These are phyloP conservation scores for Cantharis lateralis DNA, from an alignment of 2,888 invertebrate genomes.

Conservation along the genomic window DNA sequence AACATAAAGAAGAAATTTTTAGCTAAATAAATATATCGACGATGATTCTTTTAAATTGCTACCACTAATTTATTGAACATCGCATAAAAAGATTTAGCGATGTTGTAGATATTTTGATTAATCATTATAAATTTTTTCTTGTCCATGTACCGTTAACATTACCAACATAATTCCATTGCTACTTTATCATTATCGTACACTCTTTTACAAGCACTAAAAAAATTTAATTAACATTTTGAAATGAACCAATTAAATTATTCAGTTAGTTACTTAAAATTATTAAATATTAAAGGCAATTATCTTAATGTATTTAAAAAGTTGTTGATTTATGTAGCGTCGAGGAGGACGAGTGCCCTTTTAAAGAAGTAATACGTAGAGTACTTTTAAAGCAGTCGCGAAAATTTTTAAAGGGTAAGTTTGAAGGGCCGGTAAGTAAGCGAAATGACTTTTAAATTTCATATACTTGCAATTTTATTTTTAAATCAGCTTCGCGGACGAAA, in stretches of 20 bases:
- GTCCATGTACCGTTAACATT: neutral
- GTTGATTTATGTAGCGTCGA: neutral
- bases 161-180: neutral
- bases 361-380: neutral
- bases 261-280: neutral
- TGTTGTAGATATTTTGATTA: neutral
- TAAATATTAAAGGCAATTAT: neutral
- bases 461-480: slow-evolving; percentile 20
- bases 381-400: neutral
- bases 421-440: neutral
- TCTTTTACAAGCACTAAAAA: neutral
- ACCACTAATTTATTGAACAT: neutral
- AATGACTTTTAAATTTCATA: slow-evolving; percentile 19
- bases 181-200: neutral
- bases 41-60: neutral
- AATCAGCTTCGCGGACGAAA: slow-evolving; percentile 4
- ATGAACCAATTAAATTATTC: neutral
- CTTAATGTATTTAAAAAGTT: neutral
- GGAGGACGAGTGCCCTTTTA: neutral
- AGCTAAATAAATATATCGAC: neutral
- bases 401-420: neutral
- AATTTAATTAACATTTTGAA: neutral
- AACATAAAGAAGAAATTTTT: neutral
- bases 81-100: neutral
- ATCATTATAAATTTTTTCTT: neutral